These are phyloP conservation scores for Porites lobata DNA, from an alignment of 92 coral and sea anemone genomes.

Conservation along the genomic window DNA sequence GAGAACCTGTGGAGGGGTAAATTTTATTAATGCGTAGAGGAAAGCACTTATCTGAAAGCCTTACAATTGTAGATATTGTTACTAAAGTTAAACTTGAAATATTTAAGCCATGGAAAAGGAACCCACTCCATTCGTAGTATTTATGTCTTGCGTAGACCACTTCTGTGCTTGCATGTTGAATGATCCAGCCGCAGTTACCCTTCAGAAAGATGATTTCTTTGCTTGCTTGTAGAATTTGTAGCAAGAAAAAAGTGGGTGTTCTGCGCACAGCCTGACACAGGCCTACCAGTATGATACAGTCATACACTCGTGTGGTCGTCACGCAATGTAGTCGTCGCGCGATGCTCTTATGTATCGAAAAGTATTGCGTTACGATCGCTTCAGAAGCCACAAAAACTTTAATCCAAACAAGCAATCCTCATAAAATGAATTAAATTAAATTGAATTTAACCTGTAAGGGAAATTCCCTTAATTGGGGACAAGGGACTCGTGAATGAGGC, in stretches of 20 bases:
- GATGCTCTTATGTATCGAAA: neutral
- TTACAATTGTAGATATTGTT: neutral
- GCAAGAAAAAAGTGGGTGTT: neutral
- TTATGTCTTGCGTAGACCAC: slow-evolving; percentile 15
- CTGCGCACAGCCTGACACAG: neutral
- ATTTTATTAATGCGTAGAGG: neutral
- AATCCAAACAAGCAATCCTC: slow-evolving; percentile 14
- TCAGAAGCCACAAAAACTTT: neutral
- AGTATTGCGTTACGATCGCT: neutral
- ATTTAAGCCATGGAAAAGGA: slow-evolving; percentile 21
- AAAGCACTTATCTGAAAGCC: too few species aligned
- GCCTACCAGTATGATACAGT: neutral
- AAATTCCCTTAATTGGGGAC: neutral
- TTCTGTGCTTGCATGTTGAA: neutral
- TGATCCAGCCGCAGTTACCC: too few species aligned
- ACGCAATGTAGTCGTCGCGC: neutral
- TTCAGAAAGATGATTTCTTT: too few species aligned
- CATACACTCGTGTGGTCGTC: neutral
- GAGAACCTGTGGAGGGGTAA: neutral
- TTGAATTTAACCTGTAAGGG: neutral
- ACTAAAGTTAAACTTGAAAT: neutral
- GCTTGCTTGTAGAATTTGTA: too few species aligned
- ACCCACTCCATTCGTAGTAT: neutral
- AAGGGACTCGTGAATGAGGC: slow-evolving; percentile 40
- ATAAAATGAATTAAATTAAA: neutral